phyloP scores from a whole-genome alignment of 2,797 vertebrate species.

The Myiothlypis coronata region DNA sequence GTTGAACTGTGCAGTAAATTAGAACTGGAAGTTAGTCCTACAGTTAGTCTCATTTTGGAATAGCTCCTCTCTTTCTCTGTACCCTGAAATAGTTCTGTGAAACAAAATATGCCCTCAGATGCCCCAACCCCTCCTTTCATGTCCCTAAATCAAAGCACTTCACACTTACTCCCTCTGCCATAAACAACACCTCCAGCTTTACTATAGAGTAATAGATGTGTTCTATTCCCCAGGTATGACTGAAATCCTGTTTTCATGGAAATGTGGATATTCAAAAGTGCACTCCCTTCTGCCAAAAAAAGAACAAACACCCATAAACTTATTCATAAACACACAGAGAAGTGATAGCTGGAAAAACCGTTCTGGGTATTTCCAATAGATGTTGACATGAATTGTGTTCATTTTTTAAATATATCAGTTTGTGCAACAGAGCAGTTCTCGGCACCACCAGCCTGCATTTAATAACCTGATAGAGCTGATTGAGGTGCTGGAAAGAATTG shows the following conservation, averaged over 20 bases:
- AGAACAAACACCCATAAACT: background rate
- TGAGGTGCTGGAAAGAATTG: constrained; percentile 1
- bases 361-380: background rate
- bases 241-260: background rate
- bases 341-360: background rate
- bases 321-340: background rate
- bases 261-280: background rate
- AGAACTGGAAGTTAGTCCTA: background rate
- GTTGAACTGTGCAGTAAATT: background rate
- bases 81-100: background rate
- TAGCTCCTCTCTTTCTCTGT: background rate
- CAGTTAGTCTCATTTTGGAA: background rate
- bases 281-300: background rate
- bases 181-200: background rate
- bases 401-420: background rate
- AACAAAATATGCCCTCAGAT: background rate
- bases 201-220: background rate
- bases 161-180: background rate
- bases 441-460: background rate
- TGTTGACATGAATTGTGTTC: background rate
- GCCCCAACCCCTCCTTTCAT: background rate
- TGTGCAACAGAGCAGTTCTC: background rate
- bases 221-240: background rate
- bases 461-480: constrained; percentile 22
- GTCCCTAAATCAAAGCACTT: background rate